Conservation (phyloP, 2,797 vertebrate species). For the Aphelocoma californica region DNA sequence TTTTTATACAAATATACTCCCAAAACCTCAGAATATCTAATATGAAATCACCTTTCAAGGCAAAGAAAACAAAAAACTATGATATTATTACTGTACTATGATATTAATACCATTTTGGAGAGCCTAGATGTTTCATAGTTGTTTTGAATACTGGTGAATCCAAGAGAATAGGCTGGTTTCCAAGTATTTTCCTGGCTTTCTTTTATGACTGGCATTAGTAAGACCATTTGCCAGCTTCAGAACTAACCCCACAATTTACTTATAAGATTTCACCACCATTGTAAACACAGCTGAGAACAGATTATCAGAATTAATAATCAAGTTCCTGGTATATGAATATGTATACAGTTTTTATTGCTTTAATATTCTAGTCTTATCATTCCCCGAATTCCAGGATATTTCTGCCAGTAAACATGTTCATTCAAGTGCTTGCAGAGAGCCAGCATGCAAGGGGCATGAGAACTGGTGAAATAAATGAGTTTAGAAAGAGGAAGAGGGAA, state of each 20-base stretch:
- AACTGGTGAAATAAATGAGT: neutral
- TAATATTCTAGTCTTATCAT: constrained; percentile 36
- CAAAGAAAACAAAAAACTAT: neutral
- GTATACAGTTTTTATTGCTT: constrained; percentile 12
- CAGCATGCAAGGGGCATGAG: neutral
- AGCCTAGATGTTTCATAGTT: neutral
- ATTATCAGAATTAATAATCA: constrained; percentile 56
- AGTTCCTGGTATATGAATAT: constrained; percentile 51
- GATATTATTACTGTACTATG: neutral
- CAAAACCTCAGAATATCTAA: neutral
- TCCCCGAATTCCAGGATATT: neutral
- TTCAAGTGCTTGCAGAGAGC: constrained; percentile 11
- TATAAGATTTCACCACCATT: neutral
- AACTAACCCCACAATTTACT: constrained; percentile 40
- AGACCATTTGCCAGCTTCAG: constrained; percentile 33
- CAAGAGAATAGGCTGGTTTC: neutral
- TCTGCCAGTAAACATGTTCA: constrained; percentile 51
- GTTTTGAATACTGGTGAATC: constrained; percentile 6
- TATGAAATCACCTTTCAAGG: constrained; percentile 7
- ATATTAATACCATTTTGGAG: neutral
- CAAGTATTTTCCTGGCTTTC: neutral
- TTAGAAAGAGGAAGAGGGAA: neutral
- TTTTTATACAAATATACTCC: neutral
- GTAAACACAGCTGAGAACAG: constrained; percentile 62
- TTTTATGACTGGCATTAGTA: neutral